Conservation (phyloP, 2,113 vertebrate genomes). For the Trochalopteron elliotii region DNA sequence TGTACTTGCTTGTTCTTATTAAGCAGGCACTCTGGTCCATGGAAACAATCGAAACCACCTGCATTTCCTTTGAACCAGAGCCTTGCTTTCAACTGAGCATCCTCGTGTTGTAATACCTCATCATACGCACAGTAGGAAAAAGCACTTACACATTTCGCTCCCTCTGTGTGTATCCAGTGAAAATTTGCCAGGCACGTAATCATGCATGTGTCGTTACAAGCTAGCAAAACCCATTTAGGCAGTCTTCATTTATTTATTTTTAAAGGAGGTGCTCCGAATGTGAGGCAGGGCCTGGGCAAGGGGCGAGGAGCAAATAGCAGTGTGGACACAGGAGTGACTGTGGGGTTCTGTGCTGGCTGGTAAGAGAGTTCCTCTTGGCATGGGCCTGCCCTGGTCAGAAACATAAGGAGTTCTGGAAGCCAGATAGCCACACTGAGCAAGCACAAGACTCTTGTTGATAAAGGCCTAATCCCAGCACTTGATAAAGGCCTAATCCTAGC, state of each 20-base stretch:
- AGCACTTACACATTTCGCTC: constrained; percentile 41
- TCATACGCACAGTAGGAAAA: constrained; percentile 57
- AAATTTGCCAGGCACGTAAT: constrained; percentile 56
- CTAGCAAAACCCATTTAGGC: neutral
- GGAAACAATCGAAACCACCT: constrained; percentile 60
- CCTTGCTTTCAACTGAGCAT: constrained; percentile 43
- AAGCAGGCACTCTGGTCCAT: constrained; percentile 25
- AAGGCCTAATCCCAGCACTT: neutral
- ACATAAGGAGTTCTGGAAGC: neutral
- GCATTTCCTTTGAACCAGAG: constrained; percentile 54
- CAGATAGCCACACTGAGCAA: neutral
- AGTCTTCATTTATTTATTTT: neutral
- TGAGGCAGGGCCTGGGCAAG: neutral
- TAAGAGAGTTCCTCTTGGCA: too few relatives aligned
- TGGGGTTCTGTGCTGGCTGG: neutral
- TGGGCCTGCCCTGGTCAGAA: neutral
- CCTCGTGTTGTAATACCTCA: constrained; percentile 51
- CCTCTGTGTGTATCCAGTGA: constrained; percentile 20
- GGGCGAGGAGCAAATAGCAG: neutral
- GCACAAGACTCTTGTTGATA: neutral
- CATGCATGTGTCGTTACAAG: constrained; percentile 26
- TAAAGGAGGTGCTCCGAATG: neutral
- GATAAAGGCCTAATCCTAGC: neutral
- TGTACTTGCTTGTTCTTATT: constrained; percentile 54
- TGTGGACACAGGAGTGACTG: rapidly evolving